These are phyloP conservation scores for Oscheius sp. DNA, from an alignment of 1,140 invertebrate genomes.

Conservation along the genomic window DNA sequence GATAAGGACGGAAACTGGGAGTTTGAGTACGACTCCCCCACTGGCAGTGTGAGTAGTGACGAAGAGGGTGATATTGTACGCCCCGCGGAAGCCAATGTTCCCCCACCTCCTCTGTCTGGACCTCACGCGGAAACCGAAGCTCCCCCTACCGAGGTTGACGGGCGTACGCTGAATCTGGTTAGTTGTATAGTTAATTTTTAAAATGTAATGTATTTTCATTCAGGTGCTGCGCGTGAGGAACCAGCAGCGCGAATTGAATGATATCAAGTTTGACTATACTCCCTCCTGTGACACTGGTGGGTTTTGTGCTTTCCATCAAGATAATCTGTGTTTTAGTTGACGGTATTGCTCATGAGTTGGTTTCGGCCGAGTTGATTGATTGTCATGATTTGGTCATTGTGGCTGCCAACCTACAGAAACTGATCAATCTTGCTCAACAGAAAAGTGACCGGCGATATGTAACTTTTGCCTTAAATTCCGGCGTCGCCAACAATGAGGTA, in stretches of 20 bases:
- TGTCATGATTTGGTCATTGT: constrained; percentile 84
- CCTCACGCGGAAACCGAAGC: constrained; percentile 1
- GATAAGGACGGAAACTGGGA: constrained; percentile 61
- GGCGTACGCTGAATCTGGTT: constrained; percentile 52
- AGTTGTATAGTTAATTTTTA: constrained; percentile 12
- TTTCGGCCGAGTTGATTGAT: constrained; percentile 88
- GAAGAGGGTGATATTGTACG: constrained; percentile 32
- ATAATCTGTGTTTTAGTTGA: constrained; percentile 67
- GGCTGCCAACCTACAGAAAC: constrained; percentile 83
- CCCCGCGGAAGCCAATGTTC: constrained; percentile 18
- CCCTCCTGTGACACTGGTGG: constrained; percentile 72
- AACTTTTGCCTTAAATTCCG: constrained; percentile 86
- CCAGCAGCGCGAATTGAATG: constrained; percentile 84
- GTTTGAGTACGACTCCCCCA: constrained; percentile 56
- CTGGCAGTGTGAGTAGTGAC: constrained; percentile 38
- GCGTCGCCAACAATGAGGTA: constrained; percentile 74
- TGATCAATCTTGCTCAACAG: constrained; percentile 70
- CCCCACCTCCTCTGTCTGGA: not conserved
- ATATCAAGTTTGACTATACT: constrained; percentile 93
- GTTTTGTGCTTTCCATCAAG: not conserved
- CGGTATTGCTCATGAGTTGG: constrained; percentile 87
- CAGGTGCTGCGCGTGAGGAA: constrained; percentile 70
- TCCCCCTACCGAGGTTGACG: constrained; percentile 19
- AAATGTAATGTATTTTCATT: not conserved
- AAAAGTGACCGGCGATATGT: constrained; percentile 68